Evolutionary conservation across 2,888 invertebrate species (phyloP), one percentile per base, ranked within the genome.

Genomic region (Bibio marci): DNA sequence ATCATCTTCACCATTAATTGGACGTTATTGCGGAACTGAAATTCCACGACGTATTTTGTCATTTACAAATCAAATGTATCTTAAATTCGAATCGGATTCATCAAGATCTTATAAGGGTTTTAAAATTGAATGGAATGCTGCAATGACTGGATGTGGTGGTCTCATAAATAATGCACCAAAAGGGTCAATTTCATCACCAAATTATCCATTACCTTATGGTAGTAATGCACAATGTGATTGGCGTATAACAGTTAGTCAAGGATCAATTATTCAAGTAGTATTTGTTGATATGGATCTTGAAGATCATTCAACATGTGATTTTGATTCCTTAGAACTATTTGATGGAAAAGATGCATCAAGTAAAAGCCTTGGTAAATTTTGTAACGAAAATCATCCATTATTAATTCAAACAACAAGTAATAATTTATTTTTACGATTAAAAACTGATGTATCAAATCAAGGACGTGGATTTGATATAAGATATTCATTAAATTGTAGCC

Each of bases 171-270:
- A 40, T 35, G 64, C 76, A 27, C 70, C 75, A 8, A 62, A 62
- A 2, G 92, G 91, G 1, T 69, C 76, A 2, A 75, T 92, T 47
- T 69, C 74, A 8, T 90, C 91, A 1, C 91, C 92, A 2, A 77
- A 80, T 53, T 92, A 91, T 62, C 92, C 92, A 33, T 35, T 0
- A 46, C 59, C 70, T 1, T 90, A 88, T 55, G 62, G 67, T 28
- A 69, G 72, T 38, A 70, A 73, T 46, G 69, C 79, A 0, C 76
- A 80, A 54, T 92, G 92, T 55, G 70, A 72, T 45, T 94, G 88
- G 77, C 76, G 67, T 48, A 77, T 94, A 45, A 65, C 69, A 3
- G 74, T 78, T 0, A 75, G 75, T 44, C 63, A 66, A 19, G 90
- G 88, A 3, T 85, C 80, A 15, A 56, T 63, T n/a, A 66, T 90